These are phyloP conservation scores for Pseudolaguvia tuberculata DNA, from an alignment of 2,113 vertebrate species.

Conservation along the genomic window DNA sequence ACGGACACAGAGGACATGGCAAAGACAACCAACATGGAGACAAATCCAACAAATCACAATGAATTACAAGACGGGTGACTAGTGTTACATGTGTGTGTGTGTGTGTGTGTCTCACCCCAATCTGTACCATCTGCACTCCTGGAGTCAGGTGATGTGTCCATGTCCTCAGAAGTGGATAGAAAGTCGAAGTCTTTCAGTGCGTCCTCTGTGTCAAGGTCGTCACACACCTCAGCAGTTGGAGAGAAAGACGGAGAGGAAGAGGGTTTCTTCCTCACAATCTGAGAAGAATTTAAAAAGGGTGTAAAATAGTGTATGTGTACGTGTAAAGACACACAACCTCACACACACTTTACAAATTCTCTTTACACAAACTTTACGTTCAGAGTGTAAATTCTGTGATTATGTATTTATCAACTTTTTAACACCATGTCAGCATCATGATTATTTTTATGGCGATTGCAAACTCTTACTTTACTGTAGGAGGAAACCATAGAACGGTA, in stretches of 20 bases:
- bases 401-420: too few relatives aligned
- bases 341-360: too few relatives aligned
- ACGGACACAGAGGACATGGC: slow-evolving; percentile 24
- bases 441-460: too few relatives aligned
- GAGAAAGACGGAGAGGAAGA: slow-evolving; percentile 51
- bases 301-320: too few relatives aligned
- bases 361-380: too few relatives aligned
- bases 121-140: slow-evolving; percentile 89
- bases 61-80: slow-evolving; percentile 12
- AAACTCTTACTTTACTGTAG: too few relatives aligned
- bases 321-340: too few relatives aligned
- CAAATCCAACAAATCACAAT: slow-evolving; percentile 17
- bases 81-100: background rate
- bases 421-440: too few relatives aligned
- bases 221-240: slow-evolving; percentile 72
- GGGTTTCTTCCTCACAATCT: slow-evolving; percentile 90
- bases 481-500: too few relatives aligned
- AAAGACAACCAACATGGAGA: background rate
- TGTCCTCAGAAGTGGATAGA: slow-evolving; percentile 84
- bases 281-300: background rate
- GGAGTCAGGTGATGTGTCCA: slow-evolving; percentile 79
- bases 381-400: too few relatives aligned
- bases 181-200: slow-evolving; percentile 98
- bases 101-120: slow-evolving; percentile 81
- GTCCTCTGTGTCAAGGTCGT: slow-evolving; percentile 91